Evolutionary conservation across 2,888 invertebrate species (phyloP).

Genomic region (Melinaea menophilus): DNA sequence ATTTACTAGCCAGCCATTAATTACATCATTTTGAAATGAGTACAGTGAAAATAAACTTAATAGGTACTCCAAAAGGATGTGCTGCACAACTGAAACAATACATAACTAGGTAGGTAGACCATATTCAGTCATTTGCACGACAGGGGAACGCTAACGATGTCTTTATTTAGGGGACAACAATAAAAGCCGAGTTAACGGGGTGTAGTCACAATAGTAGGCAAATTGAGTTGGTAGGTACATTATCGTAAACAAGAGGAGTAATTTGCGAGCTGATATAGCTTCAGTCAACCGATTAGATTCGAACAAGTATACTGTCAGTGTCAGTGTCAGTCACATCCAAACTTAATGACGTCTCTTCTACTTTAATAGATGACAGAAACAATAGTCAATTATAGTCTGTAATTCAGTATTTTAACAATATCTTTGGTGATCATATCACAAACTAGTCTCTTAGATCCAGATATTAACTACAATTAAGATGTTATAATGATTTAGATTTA

Average conservation of each 20-base stretch:
- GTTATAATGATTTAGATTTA: too few species aligned
- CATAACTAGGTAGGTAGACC: background rate
- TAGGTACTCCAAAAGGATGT: too few species aligned
- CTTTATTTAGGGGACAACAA: constrained; percentile 27
- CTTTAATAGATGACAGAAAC: constrained; percentile 42
- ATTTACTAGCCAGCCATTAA: too few species aligned
- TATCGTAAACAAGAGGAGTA: constrained; percentile 52
- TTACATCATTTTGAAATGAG: too few species aligned
- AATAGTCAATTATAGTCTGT: too few species aligned
- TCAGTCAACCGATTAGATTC: constrained; percentile 50
- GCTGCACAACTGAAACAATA: too few species aligned
- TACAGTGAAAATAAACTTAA: too few species aligned
- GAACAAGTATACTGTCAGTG: constrained; percentile 47
- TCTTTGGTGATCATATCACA: too few species aligned
- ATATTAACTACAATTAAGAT: too few species aligned
- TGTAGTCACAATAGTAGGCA: constrained; percentile 39
- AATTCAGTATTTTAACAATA: too few species aligned
- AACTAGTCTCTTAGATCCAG: too few species aligned
- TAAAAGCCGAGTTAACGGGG: constrained; percentile 41
- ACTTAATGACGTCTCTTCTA: constrained; percentile 43
- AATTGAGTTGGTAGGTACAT: constrained; percentile 52
- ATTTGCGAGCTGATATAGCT: constrained; percentile 53
- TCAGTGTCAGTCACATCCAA: constrained; percentile 42
- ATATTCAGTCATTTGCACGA: background rate
- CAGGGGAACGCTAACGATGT: constrained; percentile 24